phyloP scores from a whole-genome alignment of 2,888 invertebrate species.

The Proisotoma minuta region DNA sequence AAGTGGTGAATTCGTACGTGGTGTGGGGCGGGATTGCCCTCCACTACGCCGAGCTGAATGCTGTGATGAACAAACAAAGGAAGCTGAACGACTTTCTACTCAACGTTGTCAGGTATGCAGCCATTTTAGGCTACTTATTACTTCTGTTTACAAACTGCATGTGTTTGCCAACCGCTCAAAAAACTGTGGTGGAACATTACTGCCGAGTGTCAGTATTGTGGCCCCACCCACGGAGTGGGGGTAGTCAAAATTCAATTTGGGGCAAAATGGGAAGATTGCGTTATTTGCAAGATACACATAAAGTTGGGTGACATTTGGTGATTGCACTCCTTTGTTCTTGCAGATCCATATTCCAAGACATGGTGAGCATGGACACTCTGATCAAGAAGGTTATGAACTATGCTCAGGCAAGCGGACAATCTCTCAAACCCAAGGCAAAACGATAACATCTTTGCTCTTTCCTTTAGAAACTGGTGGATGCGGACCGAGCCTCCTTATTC shows the following conservation, averaged over 20 bases:
- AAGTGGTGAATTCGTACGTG: conserved; percentile 62
- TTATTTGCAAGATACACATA: no score
- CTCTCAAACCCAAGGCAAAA: neutral
- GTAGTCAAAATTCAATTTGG: no score
- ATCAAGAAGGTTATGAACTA: conserved; percentile 34
- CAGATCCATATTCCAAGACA: conserved; percentile 82
- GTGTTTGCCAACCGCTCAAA: no score
- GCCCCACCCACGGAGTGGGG: no score
- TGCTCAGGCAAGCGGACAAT: no score
- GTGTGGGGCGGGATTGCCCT: conserved; percentile 68
- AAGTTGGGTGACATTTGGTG: no score
- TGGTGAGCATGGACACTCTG: conserved; percentile 55
- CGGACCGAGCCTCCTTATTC: conserved; percentile 78
- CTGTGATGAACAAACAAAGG: conserved; percentile 65
- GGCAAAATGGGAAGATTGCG: no score
- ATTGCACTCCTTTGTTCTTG: conserved; percentile 46
- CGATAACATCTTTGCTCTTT: conserved; percentile 57
- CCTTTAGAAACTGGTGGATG: conserved; percentile 72
- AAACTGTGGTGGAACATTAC: no score
- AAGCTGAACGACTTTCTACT: conserved; percentile 71
- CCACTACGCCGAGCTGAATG: conserved; percentile 65
- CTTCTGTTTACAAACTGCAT: no score
- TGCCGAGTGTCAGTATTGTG: no score
- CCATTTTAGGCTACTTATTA: no score
- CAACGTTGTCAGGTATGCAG: conserved; percentile 71